phyloP scores from a whole-genome alignment of 2,113 vertebrate genomes.

The Passer domesticus region DNA sequence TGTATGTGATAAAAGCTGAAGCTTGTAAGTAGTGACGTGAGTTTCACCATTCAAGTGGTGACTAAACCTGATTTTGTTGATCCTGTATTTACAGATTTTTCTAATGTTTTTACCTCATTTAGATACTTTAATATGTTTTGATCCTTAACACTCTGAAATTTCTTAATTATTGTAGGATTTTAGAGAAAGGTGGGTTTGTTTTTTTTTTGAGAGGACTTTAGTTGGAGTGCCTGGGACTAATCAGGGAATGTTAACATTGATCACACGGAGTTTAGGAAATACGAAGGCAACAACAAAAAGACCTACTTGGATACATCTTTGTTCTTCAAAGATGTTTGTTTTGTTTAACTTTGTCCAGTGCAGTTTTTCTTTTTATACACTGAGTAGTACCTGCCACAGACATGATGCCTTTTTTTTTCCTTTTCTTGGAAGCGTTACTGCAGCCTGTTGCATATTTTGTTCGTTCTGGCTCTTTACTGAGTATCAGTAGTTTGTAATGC shows the following conservation, averaged over 20 bases:
- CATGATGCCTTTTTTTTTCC: background rate
- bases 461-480: fast-evolving
- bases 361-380: background rate
- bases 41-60: background rate
- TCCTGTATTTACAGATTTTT: background rate
- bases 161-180: background rate
- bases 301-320: background rate
- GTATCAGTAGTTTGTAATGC: background rate
- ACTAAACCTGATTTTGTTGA: background rate
- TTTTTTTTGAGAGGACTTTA: background rate
- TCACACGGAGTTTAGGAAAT: background rate
- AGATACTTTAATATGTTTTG: background rate
- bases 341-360: background rate
- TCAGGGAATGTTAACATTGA: background rate
- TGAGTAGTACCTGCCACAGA: background rate
- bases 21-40: fast-evolving
- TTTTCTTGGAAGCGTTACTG: background rate
- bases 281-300: fast-evolving
- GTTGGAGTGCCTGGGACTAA: background rate
- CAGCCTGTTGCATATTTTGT: background rate
- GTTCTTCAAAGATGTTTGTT: background rate
- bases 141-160: background rate
- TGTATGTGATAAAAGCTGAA: background rate
- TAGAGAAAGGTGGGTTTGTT: background rate
- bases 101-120: background rate